phyloP scores from a whole-genome alignment of 1,140 invertebrate genomes.

The Pseudomyrmex pallidus region DNA sequence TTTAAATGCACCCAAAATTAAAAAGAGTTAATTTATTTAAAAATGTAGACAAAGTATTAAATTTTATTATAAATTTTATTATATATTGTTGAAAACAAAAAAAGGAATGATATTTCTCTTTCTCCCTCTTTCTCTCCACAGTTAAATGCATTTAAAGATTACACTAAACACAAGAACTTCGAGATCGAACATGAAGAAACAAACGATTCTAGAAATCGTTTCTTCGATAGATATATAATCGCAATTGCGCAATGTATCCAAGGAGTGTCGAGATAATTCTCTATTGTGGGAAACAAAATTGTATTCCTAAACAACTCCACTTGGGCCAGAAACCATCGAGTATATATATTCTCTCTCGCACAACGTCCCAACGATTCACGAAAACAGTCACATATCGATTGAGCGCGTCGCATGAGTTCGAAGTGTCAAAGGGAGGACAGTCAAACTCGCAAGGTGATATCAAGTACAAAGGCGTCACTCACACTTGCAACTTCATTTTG shows the following conservation, averaged over 20 bases:
- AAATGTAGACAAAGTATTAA: neutral
- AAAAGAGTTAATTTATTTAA: too few relatives aligned
- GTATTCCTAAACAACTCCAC: slow-evolving; percentile 36
- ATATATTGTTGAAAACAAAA: neutral
- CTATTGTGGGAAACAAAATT: neutral
- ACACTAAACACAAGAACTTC: slow-evolving; percentile 18
- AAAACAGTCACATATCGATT: slow-evolving; percentile 54
- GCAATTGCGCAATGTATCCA: slow-evolving; percentile 29
- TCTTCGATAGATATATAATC: neutral
- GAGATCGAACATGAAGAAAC: neutral
- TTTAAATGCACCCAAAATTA: slow-evolving; percentile 23
- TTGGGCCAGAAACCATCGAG: slow-evolving; percentile 16
- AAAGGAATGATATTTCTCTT: neutral
- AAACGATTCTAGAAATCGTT: slow-evolving; percentile 31
- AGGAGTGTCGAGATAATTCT: slow-evolving; percentile 2
- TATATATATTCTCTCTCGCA: slow-evolving; percentile 26
- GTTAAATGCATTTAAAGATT: slow-evolving; percentile 38
- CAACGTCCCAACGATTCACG: slow-evolving; percentile 55
- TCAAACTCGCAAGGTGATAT: slow-evolving; percentile 49
- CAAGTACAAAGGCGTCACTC: slow-evolving; percentile 46
- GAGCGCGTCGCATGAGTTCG: slow-evolving; percentile 48
- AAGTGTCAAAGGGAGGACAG: slow-evolving; percentile 29
- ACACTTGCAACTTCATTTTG: slow-evolving; percentile 29
- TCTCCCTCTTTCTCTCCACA: neutral
- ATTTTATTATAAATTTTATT: slow-evolving; percentile 3